Conservation (phyloP, 1,140 invertebrate genomes). For the Belonocnema kinseyi region DNA sequence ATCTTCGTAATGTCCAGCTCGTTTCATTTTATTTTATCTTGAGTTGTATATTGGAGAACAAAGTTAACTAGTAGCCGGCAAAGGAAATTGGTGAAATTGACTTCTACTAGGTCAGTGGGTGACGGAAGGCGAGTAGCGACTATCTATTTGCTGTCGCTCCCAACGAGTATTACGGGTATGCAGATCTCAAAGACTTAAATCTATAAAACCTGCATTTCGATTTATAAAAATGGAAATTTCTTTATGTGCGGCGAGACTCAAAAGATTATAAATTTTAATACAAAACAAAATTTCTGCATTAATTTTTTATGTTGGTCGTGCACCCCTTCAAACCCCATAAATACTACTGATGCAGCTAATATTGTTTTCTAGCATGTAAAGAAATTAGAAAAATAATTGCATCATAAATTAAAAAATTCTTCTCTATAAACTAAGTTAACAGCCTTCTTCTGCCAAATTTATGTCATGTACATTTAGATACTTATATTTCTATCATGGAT, state of each 20-base stretch:
- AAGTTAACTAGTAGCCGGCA: conserved; percentile 10
- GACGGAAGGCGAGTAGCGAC: conserved; percentile 47
- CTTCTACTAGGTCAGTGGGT: conserved; percentile 63
- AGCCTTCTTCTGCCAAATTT: no score
- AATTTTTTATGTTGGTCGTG: neutral
- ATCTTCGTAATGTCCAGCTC: neutral
- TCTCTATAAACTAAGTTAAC: no score
- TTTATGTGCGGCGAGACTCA: neutral
- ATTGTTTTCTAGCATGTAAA: neutral
- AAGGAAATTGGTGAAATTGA: conserved; percentile 59
- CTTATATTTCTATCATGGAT: no score
- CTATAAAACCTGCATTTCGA: neutral
- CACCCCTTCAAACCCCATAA: neutral
- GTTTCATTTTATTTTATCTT: neutral
- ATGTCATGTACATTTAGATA: no score
- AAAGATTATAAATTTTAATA: neutral
- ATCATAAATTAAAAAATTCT: neutral
- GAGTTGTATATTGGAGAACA: neutral
- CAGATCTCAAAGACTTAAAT: neutral
- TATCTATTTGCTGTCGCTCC: neutral
- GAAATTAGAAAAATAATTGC: neutral
- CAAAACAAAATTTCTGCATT: neutral
- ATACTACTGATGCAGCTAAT: neutral
- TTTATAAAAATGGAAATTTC: neutral
- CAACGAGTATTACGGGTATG: conserved; percentile 21